These are phyloP conservation scores for Xenotilapia caudafasciata DNA, from an alignment of 2,113 vertebrate genomes.

Conservation along the genomic window DNA sequence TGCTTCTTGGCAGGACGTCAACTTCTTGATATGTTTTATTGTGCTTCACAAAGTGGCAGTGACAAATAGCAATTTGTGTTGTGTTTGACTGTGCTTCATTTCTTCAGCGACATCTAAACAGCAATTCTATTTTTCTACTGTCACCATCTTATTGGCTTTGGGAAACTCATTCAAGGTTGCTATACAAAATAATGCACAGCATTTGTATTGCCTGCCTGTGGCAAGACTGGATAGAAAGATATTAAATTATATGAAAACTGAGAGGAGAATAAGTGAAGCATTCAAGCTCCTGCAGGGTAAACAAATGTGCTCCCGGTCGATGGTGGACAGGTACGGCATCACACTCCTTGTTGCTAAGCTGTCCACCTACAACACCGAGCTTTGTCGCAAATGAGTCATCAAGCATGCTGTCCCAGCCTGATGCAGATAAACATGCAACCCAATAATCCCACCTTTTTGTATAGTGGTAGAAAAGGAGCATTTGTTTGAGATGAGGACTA, in stretches of 20 bases:
- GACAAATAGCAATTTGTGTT: neutral
- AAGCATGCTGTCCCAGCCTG: conserved; percentile 41
- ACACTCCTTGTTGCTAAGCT: neutral
- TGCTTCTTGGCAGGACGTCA: neutral
- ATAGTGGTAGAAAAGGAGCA: conserved; percentile 13
- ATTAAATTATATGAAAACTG: neutral
- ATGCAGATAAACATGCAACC: conserved; percentile 56
- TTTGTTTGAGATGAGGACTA: conserved; percentile 32
- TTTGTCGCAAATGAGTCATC: conserved; percentile 21
- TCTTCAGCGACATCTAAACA: neutral
- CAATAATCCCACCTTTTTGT: conserved; percentile 45
- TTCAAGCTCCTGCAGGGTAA: neutral
- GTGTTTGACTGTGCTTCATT: neutral
- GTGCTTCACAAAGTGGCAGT: neutral
- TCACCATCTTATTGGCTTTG: neutral
- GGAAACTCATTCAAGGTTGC: neutral
- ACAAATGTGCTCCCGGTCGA: neutral
- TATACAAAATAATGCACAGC: neutral
- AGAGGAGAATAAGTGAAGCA: neutral
- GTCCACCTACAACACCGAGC: conserved; percentile 33
- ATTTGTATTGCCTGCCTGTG: neutral
- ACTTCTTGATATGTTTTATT: neutral
- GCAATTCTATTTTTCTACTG: neutral
- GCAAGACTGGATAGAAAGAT: neutral
- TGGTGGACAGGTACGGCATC: neutral